These are phyloP conservation scores for Ophiothrix spiculata DNA, from an alignment of 35 echinoderm and acorn worm genomes.

Conservation along the genomic window DNA sequence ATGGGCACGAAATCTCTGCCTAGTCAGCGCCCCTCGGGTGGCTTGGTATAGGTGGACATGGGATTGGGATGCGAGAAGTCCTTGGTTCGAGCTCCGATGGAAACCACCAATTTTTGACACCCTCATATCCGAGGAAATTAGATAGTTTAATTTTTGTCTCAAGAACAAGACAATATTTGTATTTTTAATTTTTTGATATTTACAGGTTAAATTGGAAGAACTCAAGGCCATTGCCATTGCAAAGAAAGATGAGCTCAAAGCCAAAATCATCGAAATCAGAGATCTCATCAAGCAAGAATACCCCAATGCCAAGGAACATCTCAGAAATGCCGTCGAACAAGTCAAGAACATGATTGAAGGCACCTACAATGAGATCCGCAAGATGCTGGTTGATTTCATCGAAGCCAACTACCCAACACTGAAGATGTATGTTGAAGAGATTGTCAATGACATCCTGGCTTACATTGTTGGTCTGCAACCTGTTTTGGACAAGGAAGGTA, in stretches of 20 bases:
- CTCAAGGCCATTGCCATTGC: background rate
- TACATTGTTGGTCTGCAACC: background rate
- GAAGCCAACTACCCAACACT: background rate
- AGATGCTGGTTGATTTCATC: background rate
- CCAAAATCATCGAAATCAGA: background rate
- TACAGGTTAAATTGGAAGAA: background rate
- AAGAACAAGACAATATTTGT: too few species aligned
- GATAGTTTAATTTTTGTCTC: too few species aligned
- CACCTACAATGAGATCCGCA: background rate
- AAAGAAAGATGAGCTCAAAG: background rate
- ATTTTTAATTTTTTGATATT: background rate
- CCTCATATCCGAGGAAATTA: too few species aligned
- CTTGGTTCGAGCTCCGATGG: too few species aligned
- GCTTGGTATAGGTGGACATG: too few species aligned
- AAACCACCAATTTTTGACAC: too few species aligned
- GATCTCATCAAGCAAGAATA: constrained; percentile 15
- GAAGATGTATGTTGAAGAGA: background rate
- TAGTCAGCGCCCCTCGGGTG: too few species aligned
- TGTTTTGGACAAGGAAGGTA: background rate
- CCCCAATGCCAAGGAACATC: constrained; percentile 7
- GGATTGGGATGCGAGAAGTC: too few species aligned
- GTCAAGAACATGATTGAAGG: constrained; percentile 26
- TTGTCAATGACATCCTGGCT: background rate
- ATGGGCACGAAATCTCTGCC: too few species aligned
- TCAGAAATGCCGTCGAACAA: background rate